Evolutionary conservation across 2,797 vertebrate species (phyloP), one percentile per base, ranked within the genome.

Genomic region (Alfaro cultratus): DNA sequence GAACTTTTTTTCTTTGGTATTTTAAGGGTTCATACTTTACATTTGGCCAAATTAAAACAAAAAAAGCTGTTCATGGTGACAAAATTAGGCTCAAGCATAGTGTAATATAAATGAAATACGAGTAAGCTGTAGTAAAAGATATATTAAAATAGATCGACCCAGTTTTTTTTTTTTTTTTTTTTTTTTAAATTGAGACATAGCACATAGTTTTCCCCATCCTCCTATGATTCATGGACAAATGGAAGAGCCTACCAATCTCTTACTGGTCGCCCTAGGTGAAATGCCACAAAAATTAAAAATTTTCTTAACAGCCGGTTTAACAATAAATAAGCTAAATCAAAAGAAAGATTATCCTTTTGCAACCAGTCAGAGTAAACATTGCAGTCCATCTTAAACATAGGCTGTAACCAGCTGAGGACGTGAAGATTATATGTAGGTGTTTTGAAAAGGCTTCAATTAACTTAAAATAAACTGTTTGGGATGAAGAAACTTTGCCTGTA

Each of bases 41-140:
- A 86, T 91, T 84, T 80, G 46, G 57, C 18, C 11, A 64, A 75
- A 87, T 88, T 71, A 15, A 81, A n/a, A 45, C 11, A 71, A 88
- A 81, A 81, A 85, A 88, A 80, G 75, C 74, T 80, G 86, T 83
- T 88, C 85, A 85, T 84, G 23, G 15, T 0, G 5, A 70, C 16
- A 78, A 88, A 89, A 89, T 80, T n/a, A 75, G 81, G 76, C 75
- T 84, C 36, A 78, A 87, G 77, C 83, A 84, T 79, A 86, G 64
- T 81, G 77, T 77, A 34, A 36, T 77, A 90, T 88, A 81, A 86
- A 89, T 88, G 31, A 92, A 88, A 87, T 81, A 87, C 80, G 86
- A 90, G 78, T 86, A 77, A 81, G 77, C 67, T 84, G 57, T 88
- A 86, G 88, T 91, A 39, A 88, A 87, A 91, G 80, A 87, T 80